Conservation (phyloP, 2,113 vertebrate genomes). For the Cyprichromis sp. region DNA sequence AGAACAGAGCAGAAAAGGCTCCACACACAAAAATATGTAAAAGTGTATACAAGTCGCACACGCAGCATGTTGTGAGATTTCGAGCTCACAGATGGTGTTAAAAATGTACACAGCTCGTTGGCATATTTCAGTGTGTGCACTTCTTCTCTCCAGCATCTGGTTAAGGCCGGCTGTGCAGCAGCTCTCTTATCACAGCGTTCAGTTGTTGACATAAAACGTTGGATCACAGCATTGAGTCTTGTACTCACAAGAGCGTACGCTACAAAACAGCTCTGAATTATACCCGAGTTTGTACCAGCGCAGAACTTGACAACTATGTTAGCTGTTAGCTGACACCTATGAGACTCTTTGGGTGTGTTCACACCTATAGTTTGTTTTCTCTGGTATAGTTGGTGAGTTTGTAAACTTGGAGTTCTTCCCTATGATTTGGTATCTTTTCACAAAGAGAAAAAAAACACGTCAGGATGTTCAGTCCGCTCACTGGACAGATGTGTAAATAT, state of each 20-base stretch:
- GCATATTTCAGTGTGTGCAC: not conserved
- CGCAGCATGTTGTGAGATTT: not conserved
- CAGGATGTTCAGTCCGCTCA: not conserved
- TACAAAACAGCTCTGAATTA: not conserved
- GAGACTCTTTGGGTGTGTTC: not conserved
- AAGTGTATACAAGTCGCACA: not conserved
- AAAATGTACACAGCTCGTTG: not conserved
- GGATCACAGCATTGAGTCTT: not conserved
- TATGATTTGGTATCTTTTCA: not conserved
- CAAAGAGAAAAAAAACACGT: not conserved
- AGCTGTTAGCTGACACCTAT: not conserved
- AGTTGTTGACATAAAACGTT: not conserved
- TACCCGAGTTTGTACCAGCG: not conserved
- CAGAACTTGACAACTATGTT: not conserved
- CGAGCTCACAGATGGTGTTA: not conserved
- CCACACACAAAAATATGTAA: not conserved
- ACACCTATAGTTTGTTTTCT: not conserved
- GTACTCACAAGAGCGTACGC: fast-evolving
- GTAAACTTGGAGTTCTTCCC: not conserved
- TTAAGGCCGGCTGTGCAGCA: not conserved
- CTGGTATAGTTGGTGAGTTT: not conserved
- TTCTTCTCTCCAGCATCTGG: conserved; percentile 8
- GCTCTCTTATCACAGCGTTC: not conserved
- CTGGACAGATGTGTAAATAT: not conserved
- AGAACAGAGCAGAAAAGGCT: not conserved